phyloP scores from a whole-genome alignment of 2,797 vertebrate species.

The Hoplostethus mediterraneus region DNA sequence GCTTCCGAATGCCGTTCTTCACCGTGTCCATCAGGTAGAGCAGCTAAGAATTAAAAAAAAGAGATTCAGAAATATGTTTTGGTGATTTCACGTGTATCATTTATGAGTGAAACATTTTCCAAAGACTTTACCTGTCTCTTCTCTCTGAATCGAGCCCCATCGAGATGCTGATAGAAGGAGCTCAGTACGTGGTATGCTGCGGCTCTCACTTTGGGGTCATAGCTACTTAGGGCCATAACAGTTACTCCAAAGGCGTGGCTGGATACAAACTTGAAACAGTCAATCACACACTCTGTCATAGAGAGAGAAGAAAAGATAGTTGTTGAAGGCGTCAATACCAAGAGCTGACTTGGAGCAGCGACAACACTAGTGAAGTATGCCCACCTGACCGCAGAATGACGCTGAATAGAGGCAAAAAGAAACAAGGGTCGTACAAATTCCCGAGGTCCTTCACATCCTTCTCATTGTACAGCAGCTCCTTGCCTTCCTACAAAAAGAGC shows the following conservation, averaged over 20 bases:
- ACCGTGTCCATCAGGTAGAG: slow-evolving; percentile 92
- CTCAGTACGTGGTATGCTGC: slow-evolving; percentile 89
- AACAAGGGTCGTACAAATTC: slow-evolving; percentile 92
- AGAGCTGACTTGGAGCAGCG: background rate
- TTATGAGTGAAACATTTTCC: background rate
- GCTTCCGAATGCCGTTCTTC: slow-evolving; percentile 89
- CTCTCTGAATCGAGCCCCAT: slow-evolving; percentile 89
- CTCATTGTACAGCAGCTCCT: slow-evolving; percentile 77
- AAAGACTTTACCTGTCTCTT: slow-evolving; percentile 87
- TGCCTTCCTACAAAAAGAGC: slow-evolving; percentile 77
- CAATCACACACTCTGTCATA: slow-evolving; percentile 88
- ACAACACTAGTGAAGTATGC: background rate
- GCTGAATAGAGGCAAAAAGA: slow-evolving; percentile 94
- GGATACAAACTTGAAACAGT: slow-evolving; percentile 93
- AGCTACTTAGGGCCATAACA: slow-evolving; percentile 91
- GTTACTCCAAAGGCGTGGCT: slow-evolving; percentile 90
- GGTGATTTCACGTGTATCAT: background rate
- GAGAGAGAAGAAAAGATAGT: background rate
- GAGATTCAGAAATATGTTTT: slow-evolving; percentile 1
- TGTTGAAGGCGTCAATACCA: background rate
- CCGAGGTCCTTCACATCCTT: slow-evolving; percentile 66
- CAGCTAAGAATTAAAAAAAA: slow-evolving; percentile 80
- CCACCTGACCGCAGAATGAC: slow-evolving; percentile 92
- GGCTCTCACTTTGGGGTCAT: slow-evolving; percentile 89
- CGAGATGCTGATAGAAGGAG: slow-evolving; percentile 91